Conservation (phyloP, 2,888 invertebrate species). For the Drosophila bunnanda region DNA sequence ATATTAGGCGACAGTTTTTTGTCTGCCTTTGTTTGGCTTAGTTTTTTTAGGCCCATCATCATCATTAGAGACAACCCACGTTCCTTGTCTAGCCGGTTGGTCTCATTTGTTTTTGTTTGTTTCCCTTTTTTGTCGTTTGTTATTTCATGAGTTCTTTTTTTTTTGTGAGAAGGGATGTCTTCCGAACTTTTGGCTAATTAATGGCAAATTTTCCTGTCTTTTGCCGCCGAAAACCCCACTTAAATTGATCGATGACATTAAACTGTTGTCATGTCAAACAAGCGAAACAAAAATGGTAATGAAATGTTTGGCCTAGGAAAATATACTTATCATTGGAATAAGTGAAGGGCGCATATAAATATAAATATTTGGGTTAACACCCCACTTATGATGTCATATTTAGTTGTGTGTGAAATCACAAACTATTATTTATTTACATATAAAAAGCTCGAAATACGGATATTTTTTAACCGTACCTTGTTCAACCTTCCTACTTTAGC, state of each 20-base stretch:
- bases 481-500: no score
- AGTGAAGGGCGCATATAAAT: background rate
- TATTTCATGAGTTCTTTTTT: constrained; percentile 22
- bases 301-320: constrained; percentile 29
- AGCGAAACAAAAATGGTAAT: constrained; percentile 32
- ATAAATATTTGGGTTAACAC: constrained; percentile 6
- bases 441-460: no score
- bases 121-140: constrained; percentile 24
- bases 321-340: background rate
- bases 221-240: constrained; percentile 35
- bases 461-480: no score
- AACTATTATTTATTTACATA: no score
- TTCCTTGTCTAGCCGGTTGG: constrained; percentile 52
- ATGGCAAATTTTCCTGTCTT: constrained; percentile 61
- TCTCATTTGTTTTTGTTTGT: constrained; percentile 36
- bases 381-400: constrained; percentile 18
- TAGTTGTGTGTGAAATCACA: background rate
- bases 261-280: constrained; percentile 41
- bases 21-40: constrained; percentile 30
- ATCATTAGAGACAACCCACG: constrained; percentile 65
- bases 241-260: constrained; percentile 63
- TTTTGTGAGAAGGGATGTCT: constrained; percentile 37
- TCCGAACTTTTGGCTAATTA: constrained; percentile 65
- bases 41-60: constrained; percentile 46
- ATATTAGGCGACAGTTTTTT: constrained; percentile 63